Conservation (phyloP, 2,797 vertebrate genomes). For the Phataginus tetradactyla region DNA sequence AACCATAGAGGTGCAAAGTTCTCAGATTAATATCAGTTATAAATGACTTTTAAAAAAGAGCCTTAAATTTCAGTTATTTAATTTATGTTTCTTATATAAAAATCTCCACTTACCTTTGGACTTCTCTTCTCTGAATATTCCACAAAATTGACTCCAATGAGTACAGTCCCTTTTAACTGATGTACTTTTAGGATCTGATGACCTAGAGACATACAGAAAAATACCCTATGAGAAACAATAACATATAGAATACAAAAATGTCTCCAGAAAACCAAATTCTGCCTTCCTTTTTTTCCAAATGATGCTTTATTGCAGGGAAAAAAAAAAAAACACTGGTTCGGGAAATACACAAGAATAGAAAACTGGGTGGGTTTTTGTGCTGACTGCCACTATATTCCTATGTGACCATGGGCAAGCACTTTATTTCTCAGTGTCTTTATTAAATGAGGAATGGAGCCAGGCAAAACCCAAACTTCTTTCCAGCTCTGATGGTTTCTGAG, state of each 20-base stretch:
- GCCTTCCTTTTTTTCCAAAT: neutral
- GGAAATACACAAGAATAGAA: neutral
- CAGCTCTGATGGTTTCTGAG: neutral
- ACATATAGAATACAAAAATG: neutral
- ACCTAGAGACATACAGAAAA: conserved; percentile 69
- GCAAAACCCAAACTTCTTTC: conserved; percentile 26
- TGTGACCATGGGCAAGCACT: neutral
- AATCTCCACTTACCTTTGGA: conserved; percentile 72
- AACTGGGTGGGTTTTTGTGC: neutral
- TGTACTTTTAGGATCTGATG: conserved; percentile 82
- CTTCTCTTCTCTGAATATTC: conserved; percentile 73
- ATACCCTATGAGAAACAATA: conserved; percentile 2
- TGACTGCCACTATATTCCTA: neutral
- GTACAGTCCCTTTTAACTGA: conserved; percentile 80
- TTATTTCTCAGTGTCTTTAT: conserved; percentile 39
- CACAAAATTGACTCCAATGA: conserved; percentile 75
- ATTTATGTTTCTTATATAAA: neutral
- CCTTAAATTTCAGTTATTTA: conserved; percentile 6
- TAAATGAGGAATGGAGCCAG: neutral
- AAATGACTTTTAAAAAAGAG: conserved; percentile 4
- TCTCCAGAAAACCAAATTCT: conserved; percentile 31
- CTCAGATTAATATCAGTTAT: neutral
- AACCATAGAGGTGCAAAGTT: neutral
- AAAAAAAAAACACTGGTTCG: neutral
- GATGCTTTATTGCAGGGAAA: neutral